phyloP scores from a whole-genome alignment of 2,797 vertebrate genomes.

The Myotis pilosus region DNA sequence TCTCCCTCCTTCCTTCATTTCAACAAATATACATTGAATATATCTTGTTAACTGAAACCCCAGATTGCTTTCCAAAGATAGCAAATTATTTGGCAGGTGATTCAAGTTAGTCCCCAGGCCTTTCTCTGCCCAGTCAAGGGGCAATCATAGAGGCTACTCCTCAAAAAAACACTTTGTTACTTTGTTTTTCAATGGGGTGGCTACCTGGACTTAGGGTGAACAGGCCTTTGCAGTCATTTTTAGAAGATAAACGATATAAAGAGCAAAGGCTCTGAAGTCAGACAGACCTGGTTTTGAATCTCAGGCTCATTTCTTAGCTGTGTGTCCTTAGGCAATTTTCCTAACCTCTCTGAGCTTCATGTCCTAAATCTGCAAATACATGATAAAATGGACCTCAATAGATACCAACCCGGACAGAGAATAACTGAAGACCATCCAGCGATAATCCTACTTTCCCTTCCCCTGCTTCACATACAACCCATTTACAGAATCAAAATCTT shows the following conservation, averaged over 20 bases:
- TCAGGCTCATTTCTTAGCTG: not conserved
- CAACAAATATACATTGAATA: not conserved
- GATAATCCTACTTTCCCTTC: not conserved
- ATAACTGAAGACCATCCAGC: not conserved
- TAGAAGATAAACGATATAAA: not conserved
- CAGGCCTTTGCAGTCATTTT: not conserved
- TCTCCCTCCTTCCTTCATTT: not conserved
- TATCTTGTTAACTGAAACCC: not conserved
- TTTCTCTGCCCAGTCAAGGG: not conserved
- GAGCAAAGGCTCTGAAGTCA: not conserved
- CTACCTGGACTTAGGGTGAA: not conserved
- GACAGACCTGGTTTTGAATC: not conserved
- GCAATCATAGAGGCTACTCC: not conserved
- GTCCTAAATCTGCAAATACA: not conserved
- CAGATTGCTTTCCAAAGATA: slow-evolving; percentile 3
- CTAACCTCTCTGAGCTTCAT: not conserved
- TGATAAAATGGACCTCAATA: not conserved
- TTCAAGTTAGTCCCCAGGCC: not conserved
- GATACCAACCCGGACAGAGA: not conserved
- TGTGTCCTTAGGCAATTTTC: not conserved
- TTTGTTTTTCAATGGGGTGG: not conserved
- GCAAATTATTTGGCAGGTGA: not conserved
- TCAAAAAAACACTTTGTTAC: not conserved
- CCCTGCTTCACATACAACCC: not conserved
- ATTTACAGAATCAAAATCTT: not conserved